Conservation (phyloP, 92 coral and sea anemone genomes). For the Galaxea fascicularis region DNA sequence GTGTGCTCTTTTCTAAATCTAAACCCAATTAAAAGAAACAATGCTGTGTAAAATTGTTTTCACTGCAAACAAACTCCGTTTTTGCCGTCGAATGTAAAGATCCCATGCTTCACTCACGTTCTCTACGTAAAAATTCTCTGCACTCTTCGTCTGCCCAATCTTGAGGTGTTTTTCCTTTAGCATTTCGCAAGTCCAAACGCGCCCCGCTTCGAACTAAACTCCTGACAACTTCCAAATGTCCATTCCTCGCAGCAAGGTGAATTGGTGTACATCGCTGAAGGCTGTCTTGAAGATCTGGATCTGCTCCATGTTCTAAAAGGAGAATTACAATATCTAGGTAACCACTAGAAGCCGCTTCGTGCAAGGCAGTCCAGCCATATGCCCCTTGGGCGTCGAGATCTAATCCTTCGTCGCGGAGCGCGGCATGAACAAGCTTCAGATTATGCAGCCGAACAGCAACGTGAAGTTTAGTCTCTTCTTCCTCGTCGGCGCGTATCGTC, state of each 20-base stretch:
- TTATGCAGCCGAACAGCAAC: constrained; percentile 67
- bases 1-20: not conserved
- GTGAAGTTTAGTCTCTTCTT: constrained; percentile 70
- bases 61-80: not conserved
- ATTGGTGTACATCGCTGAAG: constrained; percentile 58
- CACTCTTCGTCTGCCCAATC: constrained; percentile 74
- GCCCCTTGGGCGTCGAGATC: constrained; percentile 69
- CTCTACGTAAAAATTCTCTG: constrained; percentile 61
- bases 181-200: constrained; percentile 60
- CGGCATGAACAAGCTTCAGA: constrained; percentile 57
- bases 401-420: constrained; percentile 53
- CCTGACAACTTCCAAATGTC: constrained; percentile 67
- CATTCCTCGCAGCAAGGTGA: constrained; percentile 75
- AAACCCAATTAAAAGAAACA: not conserved
- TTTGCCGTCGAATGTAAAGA: not conserved
- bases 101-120: constrained; percentile 64
- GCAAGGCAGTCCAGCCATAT: constrained; percentile 79
- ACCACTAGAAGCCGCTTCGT: constrained; percentile 75
- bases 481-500: constrained; percentile 75
- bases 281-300: constrained; percentile 73
- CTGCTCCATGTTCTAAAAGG: constrained; percentile 69
- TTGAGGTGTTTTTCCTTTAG: constrained; percentile 74
- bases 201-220: constrained; percentile 72
- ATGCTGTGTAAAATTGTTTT: not conserved
- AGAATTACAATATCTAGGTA: constrained; percentile 41